A percentile compares a stretch with the other conserved stretches of the same genome.
phyloP scores from a whole-genome alignment of 2,888 invertebrate species.

The Tipula vernalis region DNA sequence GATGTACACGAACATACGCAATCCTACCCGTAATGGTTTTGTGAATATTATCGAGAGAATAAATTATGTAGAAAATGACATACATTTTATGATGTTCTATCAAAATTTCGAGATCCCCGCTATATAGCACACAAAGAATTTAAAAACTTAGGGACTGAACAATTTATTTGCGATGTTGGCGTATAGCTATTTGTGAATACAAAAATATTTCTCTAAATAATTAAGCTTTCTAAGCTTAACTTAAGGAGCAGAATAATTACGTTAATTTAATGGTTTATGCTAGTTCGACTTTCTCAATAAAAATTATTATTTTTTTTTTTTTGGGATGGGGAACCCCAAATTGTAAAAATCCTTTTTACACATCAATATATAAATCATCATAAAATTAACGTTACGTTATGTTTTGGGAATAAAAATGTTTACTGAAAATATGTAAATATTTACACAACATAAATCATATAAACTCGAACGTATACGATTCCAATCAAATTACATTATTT shows the following conservation, averaged over 20 bases:
- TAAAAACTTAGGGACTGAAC: neutral
- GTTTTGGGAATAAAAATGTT: neutral
- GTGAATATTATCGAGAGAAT: neutral
- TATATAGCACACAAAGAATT: neutral
- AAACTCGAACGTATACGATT: neutral
- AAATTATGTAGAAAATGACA: neutral
- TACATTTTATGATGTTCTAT: neutral
- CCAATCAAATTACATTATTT: neutral
- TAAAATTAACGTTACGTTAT: neutral
- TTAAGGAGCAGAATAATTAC: neutral
- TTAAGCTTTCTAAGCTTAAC: neutral
- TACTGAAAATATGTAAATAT: neutral
- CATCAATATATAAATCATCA: neutral
- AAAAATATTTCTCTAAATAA: neutral
- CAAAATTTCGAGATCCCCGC: neutral
- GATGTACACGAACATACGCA: neutral
- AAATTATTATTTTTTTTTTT: neutral
- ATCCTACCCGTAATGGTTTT: neutral
- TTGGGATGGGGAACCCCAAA: neutral
- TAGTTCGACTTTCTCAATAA: neutral
- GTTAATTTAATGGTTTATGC: neutral
- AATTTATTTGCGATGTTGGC: too few relatives aligned
- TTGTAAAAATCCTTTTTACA: neutral
- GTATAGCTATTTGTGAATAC: neutral
- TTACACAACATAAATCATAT: neutral